Base-by-base conservation (phyloP, 2,113 vertebrate species). In the Pongo pygmaeus region DNA sequence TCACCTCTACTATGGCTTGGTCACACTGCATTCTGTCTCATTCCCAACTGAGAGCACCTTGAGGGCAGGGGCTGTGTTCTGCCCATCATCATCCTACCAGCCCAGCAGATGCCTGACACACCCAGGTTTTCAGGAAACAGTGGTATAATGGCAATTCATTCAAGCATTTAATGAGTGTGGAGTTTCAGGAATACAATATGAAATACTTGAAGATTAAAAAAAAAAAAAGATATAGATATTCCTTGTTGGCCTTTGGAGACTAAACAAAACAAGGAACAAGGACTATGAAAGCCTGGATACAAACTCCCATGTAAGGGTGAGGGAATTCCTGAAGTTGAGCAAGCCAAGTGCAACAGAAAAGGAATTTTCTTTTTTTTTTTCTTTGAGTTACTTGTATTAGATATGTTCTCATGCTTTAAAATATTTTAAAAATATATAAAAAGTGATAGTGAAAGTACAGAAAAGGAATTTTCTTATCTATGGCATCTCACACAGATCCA, bases 381-480 rank as follows among this genome's bases (percentile, higher is more conserved):
- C 38, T 38, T 38, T 38, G 38, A 38, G 38, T 38, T 38, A 38
- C 38, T 38, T 38, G 38, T 38, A 38, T 38, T 38, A 38, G 38
- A 38, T 38, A 38, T 38, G 38, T 38, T 38, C 38, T 38, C 38
- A 38, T 38, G 38, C 38, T 38, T 38, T 2, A 38, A 38, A 38
- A 38, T 38, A 38, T 38, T 38, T 38, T 38, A 38, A 38, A 38
- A 38, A 38, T 38, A 38, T 38, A 38, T 38, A 38, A 38, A 38
- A 38, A 38, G 38, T 38, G 38, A 38, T 38, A 38, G 38, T 38
- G 38, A 38, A 38, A 38, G 38, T 38, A 95, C 40, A 50, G 46
- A 89, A 48, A 48, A 48, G 67, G 86, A 93, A 94, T 93, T 89
- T 95, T 92, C 97, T 97, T 87, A 83, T 38, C 84, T 48, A 14